phyloP scores from a whole-genome alignment of 2,797 vertebrate genomes.

The Molossus alvarezi region DNA sequence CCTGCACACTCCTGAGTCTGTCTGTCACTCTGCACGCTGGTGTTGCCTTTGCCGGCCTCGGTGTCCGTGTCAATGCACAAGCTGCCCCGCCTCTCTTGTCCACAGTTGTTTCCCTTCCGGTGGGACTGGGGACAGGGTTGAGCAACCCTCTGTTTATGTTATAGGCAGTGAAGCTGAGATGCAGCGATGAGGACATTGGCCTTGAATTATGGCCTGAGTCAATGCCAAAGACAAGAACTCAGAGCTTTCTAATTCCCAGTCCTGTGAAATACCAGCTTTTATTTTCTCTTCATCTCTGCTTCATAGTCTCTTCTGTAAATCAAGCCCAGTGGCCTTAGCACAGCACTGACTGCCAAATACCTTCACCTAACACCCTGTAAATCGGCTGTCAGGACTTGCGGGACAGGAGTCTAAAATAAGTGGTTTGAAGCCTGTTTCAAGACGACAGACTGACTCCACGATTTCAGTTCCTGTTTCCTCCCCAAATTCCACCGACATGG shows the following conservation, averaged over 20 bases:
- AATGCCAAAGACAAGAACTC: slow-evolving; percentile 68
- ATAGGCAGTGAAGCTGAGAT: not conserved
- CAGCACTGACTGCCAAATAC: slow-evolving; percentile 13
- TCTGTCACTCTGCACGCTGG: not conserved
- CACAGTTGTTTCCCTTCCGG: not conserved
- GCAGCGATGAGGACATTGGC: slow-evolving; percentile 52
- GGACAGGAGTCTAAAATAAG: slow-evolving; percentile 59
- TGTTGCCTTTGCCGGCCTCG: not conserved
- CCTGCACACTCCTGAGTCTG: not conserved
- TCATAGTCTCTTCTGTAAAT: slow-evolving; percentile 78
- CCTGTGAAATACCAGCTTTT: slow-evolving; percentile 72
- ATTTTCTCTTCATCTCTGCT: slow-evolving; percentile 68
- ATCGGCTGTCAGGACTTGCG: slow-evolving; percentile 63
- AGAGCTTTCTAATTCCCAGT: slow-evolving; percentile 72
- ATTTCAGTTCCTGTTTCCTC: slow-evolving; percentile 57
- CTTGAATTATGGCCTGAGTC: slow-evolving; percentile 71
- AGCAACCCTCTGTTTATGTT: slow-evolving; percentile 50
- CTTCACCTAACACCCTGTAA: slow-evolving; percentile 70
- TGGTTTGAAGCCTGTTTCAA: slow-evolving; percentile 52
- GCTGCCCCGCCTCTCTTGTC: not conserved
- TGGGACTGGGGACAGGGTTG: not conserved
- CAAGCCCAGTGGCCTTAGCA: slow-evolving; percentile 42
- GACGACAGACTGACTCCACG: slow-evolving; percentile 8
- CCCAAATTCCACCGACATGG: slow-evolving; percentile 3
- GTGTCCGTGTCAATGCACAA: not conserved